Conservation (phyloP, 1,140 invertebrate genomes). For the Brachionus koreanus region DNA sequence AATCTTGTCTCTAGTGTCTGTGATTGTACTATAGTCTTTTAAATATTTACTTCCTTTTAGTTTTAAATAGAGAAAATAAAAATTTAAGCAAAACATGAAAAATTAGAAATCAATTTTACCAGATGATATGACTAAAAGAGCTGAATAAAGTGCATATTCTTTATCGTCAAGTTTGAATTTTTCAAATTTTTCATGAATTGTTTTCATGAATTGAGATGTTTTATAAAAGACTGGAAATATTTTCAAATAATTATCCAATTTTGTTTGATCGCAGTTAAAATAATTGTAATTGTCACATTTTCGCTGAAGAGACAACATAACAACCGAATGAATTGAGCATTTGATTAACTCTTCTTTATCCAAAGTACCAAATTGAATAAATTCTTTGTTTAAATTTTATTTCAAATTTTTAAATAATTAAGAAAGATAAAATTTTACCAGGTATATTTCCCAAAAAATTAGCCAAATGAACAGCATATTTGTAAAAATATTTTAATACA, state of each 20-base stretch:
- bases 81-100: neutral
- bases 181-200: constrained; percentile 42
- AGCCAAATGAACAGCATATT: neutral
- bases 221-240: constrained; percentile 39
- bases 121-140: constrained; percentile 37
- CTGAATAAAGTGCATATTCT: constrained; percentile 32
- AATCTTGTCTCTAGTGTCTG: constrained; percentile 26
- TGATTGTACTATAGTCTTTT: constrained; percentile 1
- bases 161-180: constrained; percentile 44
- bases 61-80: neutral
- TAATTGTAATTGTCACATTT: constrained; percentile 43
- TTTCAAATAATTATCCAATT: constrained; percentile 22
- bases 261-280: constrained; percentile 39
- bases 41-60: constrained; percentile 26
- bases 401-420: constrained; percentile 18
- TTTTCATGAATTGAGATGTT: constrained; percentile 32
- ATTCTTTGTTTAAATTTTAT: neutral
- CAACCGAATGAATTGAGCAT: constrained; percentile 37
- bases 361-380: neutral
- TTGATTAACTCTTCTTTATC: constrained; percentile 43
- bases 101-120: neutral
- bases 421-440: no score
- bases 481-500: neutral
- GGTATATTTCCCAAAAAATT: neutral
- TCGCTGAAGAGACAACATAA: constrained; percentile 10